Evolutionary conservation across 2,797 vertebrate genomes (phyloP).

Genomic region (Hemibagrus guttatus): DNA sequence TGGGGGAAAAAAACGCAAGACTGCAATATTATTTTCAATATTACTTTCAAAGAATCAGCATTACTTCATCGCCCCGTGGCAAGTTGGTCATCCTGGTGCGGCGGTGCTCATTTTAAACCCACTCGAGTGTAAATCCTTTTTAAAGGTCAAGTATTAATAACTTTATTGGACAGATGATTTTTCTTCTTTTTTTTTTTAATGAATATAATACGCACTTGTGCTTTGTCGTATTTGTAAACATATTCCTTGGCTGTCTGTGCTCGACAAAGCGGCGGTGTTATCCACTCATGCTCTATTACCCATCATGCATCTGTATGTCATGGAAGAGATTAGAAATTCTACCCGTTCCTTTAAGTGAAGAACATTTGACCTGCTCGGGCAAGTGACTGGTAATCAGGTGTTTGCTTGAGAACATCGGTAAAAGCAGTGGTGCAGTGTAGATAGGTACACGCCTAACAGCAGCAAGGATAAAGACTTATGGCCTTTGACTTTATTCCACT

Average conservation of each 20-base stretch:
- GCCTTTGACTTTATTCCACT: neutral
- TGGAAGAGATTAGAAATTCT: neutral
- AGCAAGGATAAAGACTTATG: neutral
- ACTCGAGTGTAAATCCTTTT: conserved; percentile 33
- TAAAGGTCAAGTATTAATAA: conserved; percentile 50
- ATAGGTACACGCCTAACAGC: neutral
- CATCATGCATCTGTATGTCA: conserved; percentile 14
- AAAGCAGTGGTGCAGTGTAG: neutral
- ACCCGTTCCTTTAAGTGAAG: neutral
- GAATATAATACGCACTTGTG: conserved; percentile 26
- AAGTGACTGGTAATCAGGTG: neutral
- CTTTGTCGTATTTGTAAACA: conserved; percentile 21
- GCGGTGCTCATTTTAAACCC: conserved; percentile 36
- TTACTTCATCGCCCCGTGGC: conserved; percentile 28
- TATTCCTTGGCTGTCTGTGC: neutral
- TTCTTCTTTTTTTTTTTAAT: conserved; percentile 10
- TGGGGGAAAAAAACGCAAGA: neutral
- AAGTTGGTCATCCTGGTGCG: neutral
- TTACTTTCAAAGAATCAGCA: conserved; percentile 32
- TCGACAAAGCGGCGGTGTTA: neutral
- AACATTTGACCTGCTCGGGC: neutral
- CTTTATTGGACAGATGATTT: conserved; percentile 36
- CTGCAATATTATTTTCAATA: conserved; percentile 28
- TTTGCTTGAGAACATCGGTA: neutral
- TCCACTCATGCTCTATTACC: conserved; percentile 1